phyloP scores from a whole-genome alignment of 1,140 invertebrate species.

The Ridgeia piscesae region DNA sequence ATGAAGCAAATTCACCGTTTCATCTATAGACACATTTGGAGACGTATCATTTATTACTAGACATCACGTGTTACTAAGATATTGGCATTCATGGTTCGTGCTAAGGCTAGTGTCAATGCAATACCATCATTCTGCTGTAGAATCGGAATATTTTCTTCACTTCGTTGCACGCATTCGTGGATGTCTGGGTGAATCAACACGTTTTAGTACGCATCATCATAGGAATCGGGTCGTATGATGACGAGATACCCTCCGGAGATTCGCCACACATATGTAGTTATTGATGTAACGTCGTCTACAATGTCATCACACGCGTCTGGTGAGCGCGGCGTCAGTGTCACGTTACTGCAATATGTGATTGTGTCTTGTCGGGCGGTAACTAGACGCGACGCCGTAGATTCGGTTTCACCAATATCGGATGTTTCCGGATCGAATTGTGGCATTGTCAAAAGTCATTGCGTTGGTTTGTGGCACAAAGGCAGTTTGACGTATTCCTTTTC shows the following conservation, averaged over 20 bases:
- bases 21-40: background rate
- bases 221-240: background rate
- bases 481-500: background rate
- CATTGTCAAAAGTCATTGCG: slow-evolving; percentile 1
- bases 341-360: background rate
- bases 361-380: background rate
- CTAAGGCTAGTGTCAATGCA: background rate
- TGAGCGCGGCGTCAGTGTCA: background rate
- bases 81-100: background rate
- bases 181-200: background rate
- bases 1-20: background rate
- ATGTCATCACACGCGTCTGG: background rate
- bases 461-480: background rate
- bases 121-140: background rate
- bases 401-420: background rate
- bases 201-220: background rate
- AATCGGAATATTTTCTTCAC: background rate
- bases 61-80: background rate
- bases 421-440: background rate
- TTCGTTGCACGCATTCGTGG: background rate
- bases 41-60: background rate
- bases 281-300: no score
- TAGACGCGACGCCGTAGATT: background rate
- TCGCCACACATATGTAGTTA: background rate
- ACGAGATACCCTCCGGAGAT: background rate